Conservation (phyloP, 2,888 invertebrate species). For the Hypomecis atomaria region DNA sequence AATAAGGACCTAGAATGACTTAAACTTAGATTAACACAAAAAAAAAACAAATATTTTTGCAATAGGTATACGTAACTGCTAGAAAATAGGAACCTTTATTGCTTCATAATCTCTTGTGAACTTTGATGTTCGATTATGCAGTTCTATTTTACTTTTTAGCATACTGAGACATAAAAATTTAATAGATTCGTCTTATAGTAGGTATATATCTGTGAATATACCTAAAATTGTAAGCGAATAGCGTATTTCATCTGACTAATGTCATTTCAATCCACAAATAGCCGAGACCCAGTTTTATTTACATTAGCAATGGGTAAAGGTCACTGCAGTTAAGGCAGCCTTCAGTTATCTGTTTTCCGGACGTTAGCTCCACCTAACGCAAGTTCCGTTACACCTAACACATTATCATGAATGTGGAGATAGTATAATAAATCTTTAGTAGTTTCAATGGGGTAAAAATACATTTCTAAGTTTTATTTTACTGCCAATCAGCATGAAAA, state of each 20-base stretch:
- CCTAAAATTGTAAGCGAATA: background rate
- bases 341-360: conserved; percentile 31
- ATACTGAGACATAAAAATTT: background rate
- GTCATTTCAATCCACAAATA: conserved; percentile 59
- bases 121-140: conserved; percentile 1
- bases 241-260: conserved; percentile 49
- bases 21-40: background rate
- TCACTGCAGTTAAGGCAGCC: conserved; percentile 56
- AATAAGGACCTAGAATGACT: background rate
- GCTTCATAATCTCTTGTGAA: too few relatives aligned
- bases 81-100: background rate
- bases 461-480: too few relatives aligned
- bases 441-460: too few relatives aligned
- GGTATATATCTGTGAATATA: background rate
- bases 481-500: too few relatives aligned
- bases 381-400: background rate
- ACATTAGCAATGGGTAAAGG: conserved; percentile 54
- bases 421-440: too few relatives aligned
- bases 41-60: too few relatives aligned
- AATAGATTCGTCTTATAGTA: background rate
- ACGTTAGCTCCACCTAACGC: background rate
- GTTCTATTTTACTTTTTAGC: background rate
- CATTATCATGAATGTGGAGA: too few relatives aligned
- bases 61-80: too few relatives aligned
- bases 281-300: conserved; percentile 61